These are phyloP conservation scores for Equus quagga DNA, from an alignment of 2,113 vertebrate species.

Conservation along the genomic window DNA sequence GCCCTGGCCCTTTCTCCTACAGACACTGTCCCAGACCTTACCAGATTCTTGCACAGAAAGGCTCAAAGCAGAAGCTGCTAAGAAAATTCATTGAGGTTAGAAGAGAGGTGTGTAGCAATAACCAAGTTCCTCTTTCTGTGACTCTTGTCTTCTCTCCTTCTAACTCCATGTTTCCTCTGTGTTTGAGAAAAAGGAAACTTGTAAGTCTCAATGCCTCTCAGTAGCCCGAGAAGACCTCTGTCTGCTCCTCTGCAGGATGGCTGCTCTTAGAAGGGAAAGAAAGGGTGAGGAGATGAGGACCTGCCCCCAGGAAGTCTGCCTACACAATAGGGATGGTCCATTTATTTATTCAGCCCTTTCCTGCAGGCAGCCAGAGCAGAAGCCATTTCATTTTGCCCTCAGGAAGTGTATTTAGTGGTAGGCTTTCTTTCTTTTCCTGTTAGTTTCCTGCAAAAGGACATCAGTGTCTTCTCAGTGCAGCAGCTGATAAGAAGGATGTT, in stretches of 20 bases:
- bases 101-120: constrained; percentile 62
- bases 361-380: constrained; percentile 34
- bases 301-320: constrained; percentile 58
- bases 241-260: background rate
- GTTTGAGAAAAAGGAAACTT: constrained; percentile 4
- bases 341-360: constrained; percentile 79
- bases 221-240: background rate
- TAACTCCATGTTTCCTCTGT: constrained; percentile 50
- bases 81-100: background rate
- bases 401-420: constrained; percentile 75
- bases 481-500: constrained; percentile 67
- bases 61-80: constrained; percentile 74
- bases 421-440: constrained; percentile 81
- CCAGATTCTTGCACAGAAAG: constrained; percentile 23
- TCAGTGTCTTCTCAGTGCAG: constrained; percentile 64
- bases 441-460: constrained; percentile 80
- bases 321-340: constrained; percentile 49
- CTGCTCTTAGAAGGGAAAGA: constrained; percentile 50
- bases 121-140: constrained; percentile 75
- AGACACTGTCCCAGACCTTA: background rate
- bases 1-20: background rate
- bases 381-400: constrained; percentile 55
- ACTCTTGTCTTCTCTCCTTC: constrained; percentile 25
- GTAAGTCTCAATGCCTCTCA: constrained; percentile 27
- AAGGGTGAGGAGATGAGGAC: background rate